Conservation (phyloP, 2,797 vertebrate genomes). For the Chaetodon trifasciatus region DNA sequence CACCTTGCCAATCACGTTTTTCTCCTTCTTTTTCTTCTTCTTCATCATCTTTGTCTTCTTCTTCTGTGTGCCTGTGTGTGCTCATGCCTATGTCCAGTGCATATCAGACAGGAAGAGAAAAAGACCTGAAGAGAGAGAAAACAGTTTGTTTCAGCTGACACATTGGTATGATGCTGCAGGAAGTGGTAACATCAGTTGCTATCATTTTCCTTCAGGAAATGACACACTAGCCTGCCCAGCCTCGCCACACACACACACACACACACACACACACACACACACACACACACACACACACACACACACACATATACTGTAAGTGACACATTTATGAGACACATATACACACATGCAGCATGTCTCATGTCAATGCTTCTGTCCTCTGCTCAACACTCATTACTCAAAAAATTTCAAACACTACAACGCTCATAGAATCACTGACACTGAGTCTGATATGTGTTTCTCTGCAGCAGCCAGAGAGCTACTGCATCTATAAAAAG, state of each 20-base stretch:
- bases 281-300: slow-evolving; percentile 8
- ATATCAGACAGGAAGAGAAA: not conserved
- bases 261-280: not conserved
- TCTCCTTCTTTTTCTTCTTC: not conserved
- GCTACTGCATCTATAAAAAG: slow-evolving; percentile 25
- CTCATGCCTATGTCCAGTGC: not conserved
- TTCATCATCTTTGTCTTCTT: not conserved
- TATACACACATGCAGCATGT: not conserved
- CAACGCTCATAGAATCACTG: not conserved
- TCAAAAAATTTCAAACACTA: not conserved
- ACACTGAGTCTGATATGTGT: not conserved
- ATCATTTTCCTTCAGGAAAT: slow-evolving; percentile 83
- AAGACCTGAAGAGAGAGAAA: not conserved
- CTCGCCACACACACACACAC: not conserved
- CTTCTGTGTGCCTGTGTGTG: not conserved
- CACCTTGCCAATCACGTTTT: not conserved
- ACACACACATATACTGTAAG: not conserved
- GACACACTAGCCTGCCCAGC: slow-evolving; percentile 62
- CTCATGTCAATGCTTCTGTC: not conserved
- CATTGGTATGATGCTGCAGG: slow-evolving; percentile 63
- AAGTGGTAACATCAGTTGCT: slow-evolving; percentile 76
- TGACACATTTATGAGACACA: slow-evolving; percentile 34
- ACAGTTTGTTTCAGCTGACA: slow-evolving; percentile 60
- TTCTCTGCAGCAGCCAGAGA: slow-evolving; percentile 6
- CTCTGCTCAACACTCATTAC: not conserved